phyloP scores from a whole-genome alignment of 2,113 vertebrate species.

The Dasyprocta punctata region DNA sequence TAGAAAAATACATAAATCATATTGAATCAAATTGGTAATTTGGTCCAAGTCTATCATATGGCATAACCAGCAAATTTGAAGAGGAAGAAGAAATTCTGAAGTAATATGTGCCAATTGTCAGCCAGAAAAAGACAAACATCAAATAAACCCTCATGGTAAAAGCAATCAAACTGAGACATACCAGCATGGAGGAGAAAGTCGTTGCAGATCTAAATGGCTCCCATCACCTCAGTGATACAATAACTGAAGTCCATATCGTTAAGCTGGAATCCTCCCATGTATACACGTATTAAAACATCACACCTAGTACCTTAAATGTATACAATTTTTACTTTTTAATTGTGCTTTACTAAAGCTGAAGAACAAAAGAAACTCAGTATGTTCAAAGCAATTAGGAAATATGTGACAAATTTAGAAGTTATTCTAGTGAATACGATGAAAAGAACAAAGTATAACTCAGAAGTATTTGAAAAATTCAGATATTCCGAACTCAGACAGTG shows the following conservation, averaged over 20 bases:
- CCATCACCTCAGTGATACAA: background rate
- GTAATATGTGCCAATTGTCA: background rate
- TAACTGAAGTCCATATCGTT: fast-evolving
- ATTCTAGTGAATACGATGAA: background rate
- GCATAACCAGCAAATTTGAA: background rate
- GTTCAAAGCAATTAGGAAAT: background rate
- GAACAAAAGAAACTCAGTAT: background rate
- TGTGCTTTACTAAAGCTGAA: background rate
- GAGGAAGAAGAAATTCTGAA: background rate
- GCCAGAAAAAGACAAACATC: background rate
- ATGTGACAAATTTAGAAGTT: background rate
- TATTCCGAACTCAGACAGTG: background rate
- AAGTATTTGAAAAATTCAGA: conserved; percentile 8
- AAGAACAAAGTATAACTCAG: background rate
- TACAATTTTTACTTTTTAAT: background rate
- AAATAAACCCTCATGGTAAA: background rate
- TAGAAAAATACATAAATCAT: background rate
- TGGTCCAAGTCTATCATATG: background rate
- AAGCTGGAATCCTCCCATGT: background rate
- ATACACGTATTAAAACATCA: background rate
- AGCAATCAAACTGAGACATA: background rate
- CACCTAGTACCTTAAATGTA: background rate
- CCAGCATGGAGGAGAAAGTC: background rate
- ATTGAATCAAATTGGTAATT: background rate
- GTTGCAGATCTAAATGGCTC: background rate